Percentiles rank a stretch among this genome's conserved stretches.
Evolutionary conservation across 2,888 invertebrate genomes (phyloP).

Genomic region (Tineola bisselliella): DNA sequence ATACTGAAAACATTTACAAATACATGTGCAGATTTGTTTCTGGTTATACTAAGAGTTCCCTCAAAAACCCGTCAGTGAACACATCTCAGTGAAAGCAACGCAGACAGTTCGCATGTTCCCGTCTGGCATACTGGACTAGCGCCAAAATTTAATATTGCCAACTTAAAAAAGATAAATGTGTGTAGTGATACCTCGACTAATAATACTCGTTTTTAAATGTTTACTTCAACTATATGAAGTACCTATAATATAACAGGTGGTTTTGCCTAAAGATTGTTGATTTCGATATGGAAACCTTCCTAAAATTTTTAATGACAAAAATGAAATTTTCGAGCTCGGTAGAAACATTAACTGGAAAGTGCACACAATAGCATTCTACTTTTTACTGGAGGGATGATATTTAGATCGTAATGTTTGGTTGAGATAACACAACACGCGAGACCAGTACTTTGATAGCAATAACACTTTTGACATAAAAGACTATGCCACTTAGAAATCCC

Average conservation of each 20-base stretch:
- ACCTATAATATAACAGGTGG: not conserved
- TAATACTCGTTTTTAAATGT: slow-evolving; percentile 6
- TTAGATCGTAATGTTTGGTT: too few species aligned
- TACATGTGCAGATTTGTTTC: not conserved
- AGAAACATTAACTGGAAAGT: too few species aligned
- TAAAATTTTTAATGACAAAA: too few species aligned
- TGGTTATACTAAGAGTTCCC: not conserved
- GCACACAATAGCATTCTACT: too few species aligned
- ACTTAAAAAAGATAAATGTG: slow-evolving; percentile 11
- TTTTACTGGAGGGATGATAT: too few species aligned
- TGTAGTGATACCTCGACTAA: slow-evolving; percentile 1
- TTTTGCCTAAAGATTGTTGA: not conserved
- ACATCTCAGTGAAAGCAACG: not conserved
- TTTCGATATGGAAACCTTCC: not conserved
- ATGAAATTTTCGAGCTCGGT: too few species aligned
- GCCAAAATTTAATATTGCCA: slow-evolving; percentile 21
- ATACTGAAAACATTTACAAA: not conserved
- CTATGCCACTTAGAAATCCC: too few species aligned
- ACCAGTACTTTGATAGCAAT: too few species aligned
- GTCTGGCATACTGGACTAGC: slow-evolving; percentile 21
- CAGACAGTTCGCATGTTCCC: not conserved
- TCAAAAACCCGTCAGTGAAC: not conserved
- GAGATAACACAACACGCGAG: too few species aligned
- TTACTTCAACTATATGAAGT: not conserved
- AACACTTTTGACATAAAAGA: too few species aligned